phyloP scores from a whole-genome alignment of 1,140 invertebrate species.

The Brachionus calyciflorus region DNA sequence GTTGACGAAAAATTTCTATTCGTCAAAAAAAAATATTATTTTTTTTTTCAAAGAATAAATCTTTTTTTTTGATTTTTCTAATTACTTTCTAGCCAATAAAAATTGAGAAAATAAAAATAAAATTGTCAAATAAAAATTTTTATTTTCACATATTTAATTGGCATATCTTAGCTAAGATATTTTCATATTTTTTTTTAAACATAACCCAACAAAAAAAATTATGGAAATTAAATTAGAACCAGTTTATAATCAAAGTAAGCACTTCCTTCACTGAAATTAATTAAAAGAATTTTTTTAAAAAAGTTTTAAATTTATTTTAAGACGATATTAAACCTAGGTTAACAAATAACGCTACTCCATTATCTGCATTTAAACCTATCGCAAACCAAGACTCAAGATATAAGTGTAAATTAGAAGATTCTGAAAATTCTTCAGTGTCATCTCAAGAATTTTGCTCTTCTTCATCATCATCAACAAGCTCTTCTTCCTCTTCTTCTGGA shows the following conservation, averaged over 20 bases:
- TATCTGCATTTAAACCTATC: conserved; percentile 18
- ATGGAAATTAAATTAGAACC: conserved; percentile 38
- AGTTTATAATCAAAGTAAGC: neutral
- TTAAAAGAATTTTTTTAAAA: neutral
- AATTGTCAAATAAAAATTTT: conserved; percentile 23
- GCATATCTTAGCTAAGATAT: conserved; percentile 24
- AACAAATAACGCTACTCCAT: neutral
- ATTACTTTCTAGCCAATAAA: neutral
- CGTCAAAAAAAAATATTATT: neutral
- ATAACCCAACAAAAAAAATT: neutral
- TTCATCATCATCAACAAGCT: conserved; percentile 4
- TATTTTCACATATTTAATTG: neutral
- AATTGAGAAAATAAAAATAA: neutral
- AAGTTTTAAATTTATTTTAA: too few relatives aligned
- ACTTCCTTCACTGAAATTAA: neutral
- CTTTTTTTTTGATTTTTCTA: neutral
- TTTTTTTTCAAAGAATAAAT: neutral
- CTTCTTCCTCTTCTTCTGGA: too few relatives aligned
- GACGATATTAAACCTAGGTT: neutral
- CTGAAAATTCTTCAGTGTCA: neutral
- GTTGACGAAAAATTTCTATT: neutral
- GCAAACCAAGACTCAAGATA: neutral
- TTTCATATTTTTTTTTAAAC: neutral
- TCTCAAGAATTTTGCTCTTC: neutral
- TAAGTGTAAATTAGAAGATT: conserved; percentile 14